Conservation (phyloP, 37 sponge, comb jelly and placozoan genomes). For the Axinella damicornis region DNA sequence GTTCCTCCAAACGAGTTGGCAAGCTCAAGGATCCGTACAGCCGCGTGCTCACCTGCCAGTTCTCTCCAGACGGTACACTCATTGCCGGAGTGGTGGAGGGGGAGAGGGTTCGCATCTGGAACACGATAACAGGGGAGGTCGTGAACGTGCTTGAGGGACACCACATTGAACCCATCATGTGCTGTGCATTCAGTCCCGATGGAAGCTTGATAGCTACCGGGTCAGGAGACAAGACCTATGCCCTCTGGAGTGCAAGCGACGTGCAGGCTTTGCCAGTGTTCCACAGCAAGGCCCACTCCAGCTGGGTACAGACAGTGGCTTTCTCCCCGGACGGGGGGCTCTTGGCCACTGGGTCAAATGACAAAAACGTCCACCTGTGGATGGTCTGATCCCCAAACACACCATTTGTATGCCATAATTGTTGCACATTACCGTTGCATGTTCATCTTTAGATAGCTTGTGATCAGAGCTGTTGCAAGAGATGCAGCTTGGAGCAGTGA, state of each 20-base stretch:
- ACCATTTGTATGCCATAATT: too few relatives aligned
- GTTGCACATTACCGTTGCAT: not conserved
- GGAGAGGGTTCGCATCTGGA: constrained; percentile 84
- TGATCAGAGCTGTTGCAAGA: too few relatives aligned
- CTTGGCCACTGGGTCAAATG: constrained; percentile 71
- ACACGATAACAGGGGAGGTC: constrained; percentile 33
- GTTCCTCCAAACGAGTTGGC: constrained; percentile 62
- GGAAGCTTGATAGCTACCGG: constrained; percentile 70
- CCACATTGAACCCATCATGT: constrained; percentile 53
- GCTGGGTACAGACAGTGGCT: constrained; percentile 64
- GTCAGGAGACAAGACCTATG: constrained; percentile 70
- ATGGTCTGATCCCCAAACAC: not conserved
- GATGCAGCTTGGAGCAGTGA: too few relatives aligned
- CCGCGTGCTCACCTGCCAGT: constrained; percentile 70
- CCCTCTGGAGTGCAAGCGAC: constrained; percentile 59
- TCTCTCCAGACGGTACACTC: constrained; percentile 80
- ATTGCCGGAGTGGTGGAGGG: constrained; percentile 78
- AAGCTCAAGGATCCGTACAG: constrained; percentile 68
- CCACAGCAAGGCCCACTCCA: constrained; percentile 73
- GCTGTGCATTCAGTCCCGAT: constrained; percentile 79
- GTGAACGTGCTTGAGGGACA: constrained; percentile 69
- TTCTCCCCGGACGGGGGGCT: constrained; percentile 69
- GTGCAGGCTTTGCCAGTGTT: constrained; percentile 24
- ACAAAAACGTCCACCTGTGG: constrained; percentile 72
- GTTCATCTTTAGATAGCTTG: too few relatives aligned